Base-by-base conservation (phyloP, 1,140 invertebrate genomes). In the Papilio xuthus region DNA sequence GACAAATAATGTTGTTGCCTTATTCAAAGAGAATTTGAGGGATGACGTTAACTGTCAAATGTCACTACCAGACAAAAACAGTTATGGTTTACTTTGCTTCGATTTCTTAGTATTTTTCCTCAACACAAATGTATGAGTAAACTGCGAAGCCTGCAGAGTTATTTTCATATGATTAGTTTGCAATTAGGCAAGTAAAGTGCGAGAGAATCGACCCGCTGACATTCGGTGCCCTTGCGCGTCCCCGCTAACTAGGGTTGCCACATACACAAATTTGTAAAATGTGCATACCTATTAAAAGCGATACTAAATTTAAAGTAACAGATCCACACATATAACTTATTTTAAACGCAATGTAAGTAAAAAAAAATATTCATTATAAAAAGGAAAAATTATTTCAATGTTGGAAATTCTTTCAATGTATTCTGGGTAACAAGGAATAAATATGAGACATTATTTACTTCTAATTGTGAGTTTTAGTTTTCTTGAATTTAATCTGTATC, bases 161-260 rank as follows among this genome's bases (percentile, higher is more conserved):
- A 80, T 79, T 63, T 72, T 81, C 81, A 78, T 81, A 79, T 85
- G 84, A 89, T 90, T 89, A 89, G 85, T 85, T 86, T 86, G 86
- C 86, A 92, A 90, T 90, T 89, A 90, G 86, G 83, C 82, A 79
- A 84, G 84, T 85, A 82, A 85, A 85, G 77, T 70, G 74, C 84
- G 87, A 85, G 89, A 86, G 89, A 90, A 87, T 84, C 86, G 87
- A 88, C 89, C 85, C 88, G 88, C 85, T 91, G 89, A 90, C 89
- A 90, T 89, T 90, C 83, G 77, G 69, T 84, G 89, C 84, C 90
- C 89, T 92, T 91, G 88, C 81, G 78, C 81, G 85, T 82, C 84
- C 86, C 84, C 83, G 76, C n/a, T 82, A 79, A 79, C n/a, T 82
- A 71, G 60, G 41, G 44, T 75, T 69, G 53, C 28, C 60, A 23